phyloP scores from a whole-genome alignment of 92 coral and sea anemone species.

The Zoanthus gigantus region DNA sequence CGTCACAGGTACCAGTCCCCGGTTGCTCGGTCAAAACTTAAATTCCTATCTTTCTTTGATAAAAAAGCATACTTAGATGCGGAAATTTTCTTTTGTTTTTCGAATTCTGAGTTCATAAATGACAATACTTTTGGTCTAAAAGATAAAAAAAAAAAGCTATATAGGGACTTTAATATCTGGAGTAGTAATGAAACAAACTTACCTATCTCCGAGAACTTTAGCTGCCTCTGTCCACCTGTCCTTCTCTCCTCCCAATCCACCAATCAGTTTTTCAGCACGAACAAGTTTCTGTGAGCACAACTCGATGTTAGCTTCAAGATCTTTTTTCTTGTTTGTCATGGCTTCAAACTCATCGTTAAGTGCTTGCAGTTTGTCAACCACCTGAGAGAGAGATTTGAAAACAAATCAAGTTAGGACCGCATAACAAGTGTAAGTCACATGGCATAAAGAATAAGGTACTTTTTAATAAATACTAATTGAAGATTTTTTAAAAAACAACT shows the following conservation, averaged over 20 bases:
- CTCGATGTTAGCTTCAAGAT: slow-evolving; percentile 91
- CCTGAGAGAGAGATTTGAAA: slow-evolving; percentile 56
- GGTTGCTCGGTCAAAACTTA: too few species aligned
- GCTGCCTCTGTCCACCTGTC: slow-evolving; percentile 99
- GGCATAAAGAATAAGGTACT: too few species aligned
- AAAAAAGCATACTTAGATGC: too few species aligned
- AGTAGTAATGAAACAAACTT: slow-evolving; percentile 12
- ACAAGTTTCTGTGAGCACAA: slow-evolving; percentile 95
- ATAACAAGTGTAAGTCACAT: neutral
- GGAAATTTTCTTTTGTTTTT: too few species aligned
- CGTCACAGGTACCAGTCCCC: too few species aligned
- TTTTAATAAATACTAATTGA: too few species aligned
- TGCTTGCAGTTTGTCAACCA: slow-evolving; percentile 98
- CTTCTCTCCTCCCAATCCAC: slow-evolving; percentile 99
- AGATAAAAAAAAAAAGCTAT: too few species aligned
- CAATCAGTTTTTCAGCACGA: slow-evolving; percentile 99
- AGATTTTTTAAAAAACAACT: too few species aligned
- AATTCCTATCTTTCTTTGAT: too few species aligned
- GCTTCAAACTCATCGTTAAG: slow-evolving; percentile 94
- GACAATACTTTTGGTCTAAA: too few species aligned
- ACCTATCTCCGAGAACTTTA: slow-evolving; percentile 85
- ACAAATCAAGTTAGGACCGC: too few species aligned
- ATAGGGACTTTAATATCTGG: neutral
- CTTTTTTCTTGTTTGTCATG: slow-evolving; percentile 97
- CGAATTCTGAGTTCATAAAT: too few species aligned